Percentiles rank a stretch among this genome's conserved stretches.
phyloP scores from a whole-genome alignment of 2,888 invertebrate species.

The Perizoma flavofasciatum region DNA sequence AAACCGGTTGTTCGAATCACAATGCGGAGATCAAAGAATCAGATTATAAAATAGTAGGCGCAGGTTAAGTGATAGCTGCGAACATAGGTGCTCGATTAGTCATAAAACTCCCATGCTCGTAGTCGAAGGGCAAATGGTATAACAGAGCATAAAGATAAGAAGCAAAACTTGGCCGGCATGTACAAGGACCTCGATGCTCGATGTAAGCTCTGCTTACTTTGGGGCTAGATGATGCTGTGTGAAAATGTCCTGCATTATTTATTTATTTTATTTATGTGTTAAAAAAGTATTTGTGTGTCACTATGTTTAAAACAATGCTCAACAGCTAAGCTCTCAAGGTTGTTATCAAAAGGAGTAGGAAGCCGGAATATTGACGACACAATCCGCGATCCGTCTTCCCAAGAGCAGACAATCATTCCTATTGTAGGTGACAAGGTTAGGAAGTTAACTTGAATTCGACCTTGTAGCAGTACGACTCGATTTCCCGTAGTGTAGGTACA shows the following conservation, averaged over 20 bases:
- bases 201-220: no score
- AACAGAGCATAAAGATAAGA: no score
- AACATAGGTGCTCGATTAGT: slow-evolving; percentile 30
- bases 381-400: neutral
- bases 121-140: neutral
- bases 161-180: no score
- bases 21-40: slow-evolving; percentile 11
- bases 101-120: slow-evolving; percentile 21
- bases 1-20: slow-evolving; percentile 16
- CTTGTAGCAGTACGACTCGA: slow-evolving; percentile 14
- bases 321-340: no score
- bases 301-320: no score
- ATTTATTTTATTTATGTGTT: no score
- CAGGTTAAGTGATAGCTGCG: slow-evolving; percentile 9
- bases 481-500: neutral
- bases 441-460: slow-evolving; percentile 26
- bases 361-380: slow-evolving; percentile 5
- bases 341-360: neutral
- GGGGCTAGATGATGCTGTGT: no score
- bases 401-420: slow-evolving; percentile 17
- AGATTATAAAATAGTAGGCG: slow-evolving; percentile 6
- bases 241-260: no score
- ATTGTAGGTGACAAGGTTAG: slow-evolving; percentile 29
- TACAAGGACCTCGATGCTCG: no score
- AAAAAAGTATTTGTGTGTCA: no score